Base-by-base conservation (phyloP, 2,797 vertebrate genomes). In the Eulemur coronatus region DNA sequence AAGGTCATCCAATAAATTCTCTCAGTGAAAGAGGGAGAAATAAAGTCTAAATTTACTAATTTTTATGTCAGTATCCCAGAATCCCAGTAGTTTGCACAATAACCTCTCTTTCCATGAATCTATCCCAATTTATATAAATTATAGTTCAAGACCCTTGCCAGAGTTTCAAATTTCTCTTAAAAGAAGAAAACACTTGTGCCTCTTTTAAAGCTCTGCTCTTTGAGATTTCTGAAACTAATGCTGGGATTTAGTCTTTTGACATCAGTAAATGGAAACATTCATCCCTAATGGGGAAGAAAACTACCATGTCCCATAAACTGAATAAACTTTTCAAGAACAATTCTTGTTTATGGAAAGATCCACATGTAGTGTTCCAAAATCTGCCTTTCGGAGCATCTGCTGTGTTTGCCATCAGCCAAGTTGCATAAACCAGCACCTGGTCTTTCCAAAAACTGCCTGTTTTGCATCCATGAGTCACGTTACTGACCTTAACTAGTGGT, bases 341-440 rank as follows among this genome's bases (percentile, higher is more conserved):
- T 81, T 95, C 80, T 26, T 93, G 70, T 89, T 93, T 93, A 84
- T 52, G 84, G 69, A 79, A 96, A 96, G n/a, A 85, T 43, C 35
- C 35, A 46, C 59, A 30, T 4, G 26, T 4, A n/a, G 20, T 65
- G n/a, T 95, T 87, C 57, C 82, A 26, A 73, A 43, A 13, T 72
- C 84, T 79, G 96, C 73, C 79, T 94, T 90, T 76, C 46, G 57
- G 59, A 67, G 69, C 87, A 81, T 90, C 87, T 92, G 65, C 87
- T 84, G 0, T 57, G 92, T 73, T 80, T 95, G 46, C 82, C 35
- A 67, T 59, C 87, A 95, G 84, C 76, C 70, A 59, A 80, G 24
- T 61, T 87, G 80, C 90, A 95, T 73, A 96, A 96, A 87, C 13
- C 35, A 97, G 73, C 91, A 91, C 69, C 73, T 93, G 86, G 50